A percentile compares a stretch with the other conserved stretches of the same genome.
Evolutionary conservation across 2,113 vertebrate species (phyloP).

Genomic region (Ancistrus triradiatus): DNA sequence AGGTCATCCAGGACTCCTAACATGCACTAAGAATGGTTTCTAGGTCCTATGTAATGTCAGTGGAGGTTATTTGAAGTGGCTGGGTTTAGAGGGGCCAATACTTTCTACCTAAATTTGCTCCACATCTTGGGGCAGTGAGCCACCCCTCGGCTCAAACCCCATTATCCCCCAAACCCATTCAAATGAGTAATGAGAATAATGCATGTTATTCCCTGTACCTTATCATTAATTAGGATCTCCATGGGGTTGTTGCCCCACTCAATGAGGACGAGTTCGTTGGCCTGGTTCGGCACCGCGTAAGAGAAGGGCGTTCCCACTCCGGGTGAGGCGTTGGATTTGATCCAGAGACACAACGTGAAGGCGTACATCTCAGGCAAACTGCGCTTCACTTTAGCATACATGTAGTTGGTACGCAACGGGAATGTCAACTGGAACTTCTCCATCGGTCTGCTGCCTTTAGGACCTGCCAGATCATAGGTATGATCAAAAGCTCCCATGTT

Average conservation of each 20-base stretch:
- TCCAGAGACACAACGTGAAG: slow-evolving; percentile 94
- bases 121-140: too few species aligned
- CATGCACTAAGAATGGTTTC: too few species aligned
- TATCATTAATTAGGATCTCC: slow-evolving; percentile 96
- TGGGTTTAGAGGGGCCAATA: too few species aligned
- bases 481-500: too few species aligned
- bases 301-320: slow-evolving; percentile 94
- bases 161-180: too few species aligned
- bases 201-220: too few species aligned
- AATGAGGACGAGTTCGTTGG: slow-evolving; percentile 94
- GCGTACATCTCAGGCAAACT: slow-evolving; percentile 96
- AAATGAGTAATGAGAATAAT: too few species aligned
- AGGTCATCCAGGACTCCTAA: too few species aligned
- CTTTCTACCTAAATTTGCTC: too few species aligned
- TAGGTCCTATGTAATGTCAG: too few species aligned
- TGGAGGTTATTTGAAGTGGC: too few species aligned
- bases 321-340: slow-evolving; percentile 88
- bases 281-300: slow-evolving; percentile 87
- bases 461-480: slow-evolving; percentile 55
- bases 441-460: slow-evolving; percentile 81
- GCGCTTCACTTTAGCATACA: slow-evolving; percentile 94
- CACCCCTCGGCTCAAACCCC: too few species aligned
- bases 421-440: slow-evolving; percentile 95
- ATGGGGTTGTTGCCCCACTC: slow-evolving; percentile 97
- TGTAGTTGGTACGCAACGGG: slow-evolving; percentile 93